A percentile compares a stretch with the other conserved stretches of the same genome.
Evolutionary conservation across 2,888 invertebrate species (phyloP).

Genomic region (Barypeithes pellucidus): DNA sequence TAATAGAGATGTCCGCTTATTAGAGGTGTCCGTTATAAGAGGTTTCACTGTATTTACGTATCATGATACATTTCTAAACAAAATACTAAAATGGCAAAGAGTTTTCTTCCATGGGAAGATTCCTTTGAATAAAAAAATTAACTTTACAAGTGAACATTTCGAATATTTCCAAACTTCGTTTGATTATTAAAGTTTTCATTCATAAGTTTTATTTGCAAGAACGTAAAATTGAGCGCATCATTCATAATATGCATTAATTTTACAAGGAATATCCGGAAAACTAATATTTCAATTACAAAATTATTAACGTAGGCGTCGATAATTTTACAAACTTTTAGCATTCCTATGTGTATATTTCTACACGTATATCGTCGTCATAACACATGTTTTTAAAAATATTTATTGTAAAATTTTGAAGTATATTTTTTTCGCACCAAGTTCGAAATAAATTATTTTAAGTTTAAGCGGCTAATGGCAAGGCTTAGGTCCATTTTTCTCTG

Average conservation of each 20-base stretch:
- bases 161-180: too few species aligned
- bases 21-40: too few species aligned
- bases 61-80: too few species aligned
- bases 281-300: slow-evolving; percentile 14
- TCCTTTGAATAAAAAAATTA: too few species aligned
- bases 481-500: slow-evolving; percentile 13
- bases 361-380: slow-evolving; percentile 13
- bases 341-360: slow-evolving; percentile 22
- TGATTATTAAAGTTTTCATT: background rate
- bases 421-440: slow-evolving; percentile 17
- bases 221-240: background rate
- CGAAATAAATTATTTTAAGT: slow-evolving; percentile 22
- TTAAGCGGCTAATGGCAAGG: slow-evolving; percentile 11
- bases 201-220: too few species aligned
- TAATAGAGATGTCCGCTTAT: too few species aligned
- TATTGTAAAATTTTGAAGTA: slow-evolving; percentile 18
- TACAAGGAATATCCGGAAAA: slow-evolving; percentile 17
- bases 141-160: too few species aligned
- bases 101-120: too few species aligned
- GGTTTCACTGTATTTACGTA: too few species aligned
- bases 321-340: slow-evolving; percentile 18
- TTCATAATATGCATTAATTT: slow-evolving; percentile 10
- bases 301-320: slow-evolving; percentile 18
- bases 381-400: slow-evolving; percentile 16
- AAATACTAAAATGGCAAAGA: too few species aligned